Evolutionary conservation across 2,888 invertebrate genomes (phyloP).

Genomic region (Exocentrus adspersus): DNA sequence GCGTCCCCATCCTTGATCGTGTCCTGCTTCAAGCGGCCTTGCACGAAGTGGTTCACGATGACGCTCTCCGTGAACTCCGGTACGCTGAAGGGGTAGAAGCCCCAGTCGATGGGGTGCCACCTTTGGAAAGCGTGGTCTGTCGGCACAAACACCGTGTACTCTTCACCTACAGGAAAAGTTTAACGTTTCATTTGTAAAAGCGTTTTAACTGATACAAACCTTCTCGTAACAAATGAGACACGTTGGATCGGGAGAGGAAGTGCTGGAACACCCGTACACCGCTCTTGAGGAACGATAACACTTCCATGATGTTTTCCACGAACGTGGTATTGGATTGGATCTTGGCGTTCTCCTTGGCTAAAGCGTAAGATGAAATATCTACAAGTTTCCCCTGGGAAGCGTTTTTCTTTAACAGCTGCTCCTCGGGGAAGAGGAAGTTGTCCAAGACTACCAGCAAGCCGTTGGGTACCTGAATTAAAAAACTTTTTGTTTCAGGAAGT

Average conservation of each 20-base stretch:
- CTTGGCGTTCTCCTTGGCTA: slow-evolving; percentile 51
- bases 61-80: slow-evolving; percentile 72
- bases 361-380: slow-evolving; percentile 37
- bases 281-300: slow-evolving; percentile 70
- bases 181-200: no score
- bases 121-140: slow-evolving; percentile 74
- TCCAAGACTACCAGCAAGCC: slow-evolving; percentile 63
- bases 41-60: slow-evolving; percentile 71
- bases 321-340: slow-evolving; percentile 59
- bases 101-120: slow-evolving; percentile 77
- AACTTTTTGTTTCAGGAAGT: no score
- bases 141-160: slow-evolving; percentile 72
- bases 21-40: slow-evolving; percentile 68
- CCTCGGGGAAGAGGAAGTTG: slow-evolving; percentile 62
- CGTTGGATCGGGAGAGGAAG: slow-evolving; percentile 70
- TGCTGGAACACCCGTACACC: slow-evolving; percentile 73
- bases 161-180: slow-evolving; percentile 62
- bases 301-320: slow-evolving; percentile 65
- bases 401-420: slow-evolving; percentile 42
- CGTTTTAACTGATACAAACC: slow-evolving; percentile 63
- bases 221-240: slow-evolving; percentile 67
- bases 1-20: slow-evolving; percentile 67
- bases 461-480: slow-evolving; percentile 57
- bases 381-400: slow-evolving; percentile 45
- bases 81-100: slow-evolving; percentile 75